Conservation (phyloP, 2,113 vertebrate species). For the Peromyscus maniculatus region DNA sequence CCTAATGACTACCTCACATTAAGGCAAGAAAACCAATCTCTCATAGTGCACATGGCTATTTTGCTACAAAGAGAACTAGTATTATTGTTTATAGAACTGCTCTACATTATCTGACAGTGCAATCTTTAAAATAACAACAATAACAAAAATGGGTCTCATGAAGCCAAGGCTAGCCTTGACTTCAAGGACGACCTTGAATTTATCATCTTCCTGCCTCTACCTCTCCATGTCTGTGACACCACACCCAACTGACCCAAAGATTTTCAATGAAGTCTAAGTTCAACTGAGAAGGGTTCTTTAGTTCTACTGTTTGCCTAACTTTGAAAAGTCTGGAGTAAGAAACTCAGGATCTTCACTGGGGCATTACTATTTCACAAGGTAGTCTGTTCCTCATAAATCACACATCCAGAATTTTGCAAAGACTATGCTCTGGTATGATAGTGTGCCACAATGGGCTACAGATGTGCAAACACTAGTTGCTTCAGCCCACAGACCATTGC, state of each 20-base stretch:
- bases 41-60: neutral
- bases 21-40: conserved; percentile 47
- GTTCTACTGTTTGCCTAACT: neutral
- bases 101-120: neutral
- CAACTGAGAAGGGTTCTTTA: neutral
- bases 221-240: neutral
- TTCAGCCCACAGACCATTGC: neutral
- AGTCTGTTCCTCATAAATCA: neutral
- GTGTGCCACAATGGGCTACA: neutral
- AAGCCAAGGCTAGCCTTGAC: neutral
- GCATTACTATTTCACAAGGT: neutral
- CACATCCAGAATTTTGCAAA: neutral
- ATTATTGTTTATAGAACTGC: conserved; percentile 51
- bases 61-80: conserved; percentile 31
- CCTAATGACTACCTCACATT: conserved; percentile 16
- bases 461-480: neutral
- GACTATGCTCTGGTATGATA: neutral
- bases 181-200: neutral
- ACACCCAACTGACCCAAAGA: neutral
- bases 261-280: conserved; percentile 30
- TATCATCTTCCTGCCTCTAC: neutral
- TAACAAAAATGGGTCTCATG: neutral
- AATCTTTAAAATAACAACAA: neutral
- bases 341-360: conserved; percentile 30
- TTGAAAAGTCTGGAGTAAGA: neutral